Evolutionary conservation across 2,888 invertebrate species (phyloP), one percentile per base, ranked within the genome.

Genomic region (Lydus trimaculatus): DNA sequence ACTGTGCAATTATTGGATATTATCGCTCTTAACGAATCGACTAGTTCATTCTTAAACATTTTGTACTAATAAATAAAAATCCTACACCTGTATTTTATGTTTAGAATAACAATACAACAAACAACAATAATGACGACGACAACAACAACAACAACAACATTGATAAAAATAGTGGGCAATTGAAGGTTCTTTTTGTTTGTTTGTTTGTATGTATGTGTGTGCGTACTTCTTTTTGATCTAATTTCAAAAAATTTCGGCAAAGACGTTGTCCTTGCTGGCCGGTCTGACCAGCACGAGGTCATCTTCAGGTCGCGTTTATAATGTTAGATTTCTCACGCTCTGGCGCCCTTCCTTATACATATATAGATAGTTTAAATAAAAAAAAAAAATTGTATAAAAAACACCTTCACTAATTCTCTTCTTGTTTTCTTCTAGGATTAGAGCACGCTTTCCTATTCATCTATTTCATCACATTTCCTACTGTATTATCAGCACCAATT

Each of bases 391-490:
- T 15, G 11, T 33, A 33, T 13, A 33, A 33, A 11, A 28, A 61
- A 61, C 61, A 28, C 2, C 28, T 28, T 4, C 28, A 28, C 4
- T 28, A 13, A 20, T 28, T 20, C 33, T 39, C 28, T 48, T 74
- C n/a, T 56, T 73, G 76, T 73, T 76, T 72, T 78, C 70, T 82
- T 84, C 33, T 84, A 87, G 87, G 85, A 84, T 81, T 87, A 78
- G 82, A 84, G 75, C 83, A 84, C 77, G 82, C 84, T 76, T 80
- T 87, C 66, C 78, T 85, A 71, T 78, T 85, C 66, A 81, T 84
- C 76, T 81, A 84, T 61, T 79, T 84, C 69, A 70, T 85, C 62
- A 79, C 84, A 65, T 77, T 85, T 64, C 83, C 85, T 48, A 78
- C 77, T 59, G 79, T 82, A 62, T 78, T 79, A 76, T 80, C 85